These are phyloP conservation scores for Carcharodon carcharias DNA, from an alignment of 2,797 vertebrate genomes.

Conservation along the genomic window DNA sequence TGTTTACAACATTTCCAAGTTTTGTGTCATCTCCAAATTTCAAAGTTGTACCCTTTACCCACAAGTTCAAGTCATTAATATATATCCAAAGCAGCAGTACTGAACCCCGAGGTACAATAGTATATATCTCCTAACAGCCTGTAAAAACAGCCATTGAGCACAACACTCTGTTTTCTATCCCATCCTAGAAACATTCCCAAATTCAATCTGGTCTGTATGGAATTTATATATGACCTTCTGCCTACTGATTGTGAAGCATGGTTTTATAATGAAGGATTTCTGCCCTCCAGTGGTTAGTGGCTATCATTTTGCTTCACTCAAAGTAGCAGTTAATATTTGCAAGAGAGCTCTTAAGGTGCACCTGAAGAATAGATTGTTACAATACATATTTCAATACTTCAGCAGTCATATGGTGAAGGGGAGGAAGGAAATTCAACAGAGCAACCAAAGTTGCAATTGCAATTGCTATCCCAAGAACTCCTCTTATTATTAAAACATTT, in stretches of 20 bases:
- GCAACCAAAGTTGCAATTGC: background rate
- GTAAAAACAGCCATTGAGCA: no score
- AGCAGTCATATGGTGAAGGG: background rate
- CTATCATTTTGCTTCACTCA: background rate
- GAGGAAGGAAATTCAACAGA: background rate
- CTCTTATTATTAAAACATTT: background rate
- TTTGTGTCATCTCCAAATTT: no score
- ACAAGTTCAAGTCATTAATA: no score
- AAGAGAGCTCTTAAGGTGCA: background rate
- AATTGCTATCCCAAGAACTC: background rate
- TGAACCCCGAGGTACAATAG: no score
- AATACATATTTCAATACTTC: background rate
- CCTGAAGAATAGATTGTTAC: background rate
- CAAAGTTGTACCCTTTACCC: no score
- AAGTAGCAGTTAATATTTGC: background rate
- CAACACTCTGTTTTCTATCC: no score
- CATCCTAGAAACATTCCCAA: background rate
- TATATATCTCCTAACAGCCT: no score
- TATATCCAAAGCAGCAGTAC: no score
- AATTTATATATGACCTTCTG: background rate
- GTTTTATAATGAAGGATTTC: background rate
- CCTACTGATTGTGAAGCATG: background rate
- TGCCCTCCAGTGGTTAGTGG: background rate
- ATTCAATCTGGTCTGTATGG: background rate
- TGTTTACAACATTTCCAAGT: no score